Conservation (phyloP, 30 jellyfish, hydroid and myxozoan species). For the Hydractinia echinata region DNA sequence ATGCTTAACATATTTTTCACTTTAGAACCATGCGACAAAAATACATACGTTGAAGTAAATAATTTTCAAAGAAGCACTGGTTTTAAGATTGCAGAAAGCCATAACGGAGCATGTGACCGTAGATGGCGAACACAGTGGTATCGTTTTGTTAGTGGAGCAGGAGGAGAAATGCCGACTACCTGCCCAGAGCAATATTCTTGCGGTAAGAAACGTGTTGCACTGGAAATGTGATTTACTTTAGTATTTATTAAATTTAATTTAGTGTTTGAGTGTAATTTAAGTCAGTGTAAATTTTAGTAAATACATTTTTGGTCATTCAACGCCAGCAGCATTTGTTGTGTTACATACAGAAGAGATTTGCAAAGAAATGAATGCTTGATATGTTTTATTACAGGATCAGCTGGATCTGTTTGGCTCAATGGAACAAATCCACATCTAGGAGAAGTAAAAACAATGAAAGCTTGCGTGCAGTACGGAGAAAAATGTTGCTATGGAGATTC, state of each 20-base stretch:
- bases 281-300: too few relatives aligned
- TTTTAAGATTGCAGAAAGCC: constrained; percentile 9
- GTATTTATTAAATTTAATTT: too few relatives aligned
- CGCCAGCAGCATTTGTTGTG: too few relatives aligned
- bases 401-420: constrained; percentile 63
- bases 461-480: constrained; percentile 40
- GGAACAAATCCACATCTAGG: constrained; percentile 70
- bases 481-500: constrained; percentile 39
- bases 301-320: too few relatives aligned
- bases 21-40: constrained; percentile 47
- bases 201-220: too few relatives aligned
- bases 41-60: constrained; percentile 12
- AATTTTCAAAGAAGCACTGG: constrained; percentile 57
- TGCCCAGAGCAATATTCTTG: constrained; percentile 72
- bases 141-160: constrained; percentile 75
- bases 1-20: neutral
- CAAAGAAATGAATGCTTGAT: too few relatives aligned
- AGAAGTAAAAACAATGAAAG: constrained; percentile 36
- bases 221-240: too few relatives aligned
- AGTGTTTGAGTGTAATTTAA: too few relatives aligned
- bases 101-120: constrained; percentile 32
- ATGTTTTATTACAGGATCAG: constrained; percentile 66
- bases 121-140: constrained; percentile 49
- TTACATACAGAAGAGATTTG: too few relatives aligned
- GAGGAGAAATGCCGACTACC: constrained; percentile 70